phyloP scores from a whole-genome alignment of 2,113 vertebrate species.

The Irena cyanogastra region DNA sequence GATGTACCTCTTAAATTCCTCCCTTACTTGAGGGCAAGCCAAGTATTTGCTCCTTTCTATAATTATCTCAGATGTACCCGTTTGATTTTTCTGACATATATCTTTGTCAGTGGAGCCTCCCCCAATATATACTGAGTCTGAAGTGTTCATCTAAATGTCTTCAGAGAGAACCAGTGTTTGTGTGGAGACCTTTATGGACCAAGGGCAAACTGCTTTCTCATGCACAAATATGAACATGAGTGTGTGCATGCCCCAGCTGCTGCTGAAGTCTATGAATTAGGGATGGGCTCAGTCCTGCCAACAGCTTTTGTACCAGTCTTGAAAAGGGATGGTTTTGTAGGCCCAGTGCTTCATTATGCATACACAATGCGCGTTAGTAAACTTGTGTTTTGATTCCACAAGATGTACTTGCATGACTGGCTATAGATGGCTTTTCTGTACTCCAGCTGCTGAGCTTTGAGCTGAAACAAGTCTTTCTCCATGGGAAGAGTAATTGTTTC shows the following conservation, averaged over 20 bases:
- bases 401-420: not conserved
- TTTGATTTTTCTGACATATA: not conserved
- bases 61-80: not conserved
- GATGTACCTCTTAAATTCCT: not conserved
- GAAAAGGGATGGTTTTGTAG: not conserved
- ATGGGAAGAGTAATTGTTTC: constrained; percentile 9
- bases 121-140: not conserved
- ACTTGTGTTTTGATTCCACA: not conserved
- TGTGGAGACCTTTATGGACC: not conserved
- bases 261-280: not conserved
- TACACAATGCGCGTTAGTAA: not conserved
- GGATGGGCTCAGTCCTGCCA: not conserved
- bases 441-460: not conserved
- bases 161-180: not conserved
- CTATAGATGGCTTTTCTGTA: not conserved
- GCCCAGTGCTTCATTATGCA: not conserved
- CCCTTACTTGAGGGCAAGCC: not conserved
- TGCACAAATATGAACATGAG: not conserved
- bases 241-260: not conserved
- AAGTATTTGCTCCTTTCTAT: not conserved
- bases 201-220: not conserved
- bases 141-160: not conserved
- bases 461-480: constrained; percentile 11
- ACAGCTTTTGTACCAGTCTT: not conserved
- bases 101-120: not conserved